Conservation (phyloP, 2,888 invertebrate species). For the Drosophila dives region DNA sequence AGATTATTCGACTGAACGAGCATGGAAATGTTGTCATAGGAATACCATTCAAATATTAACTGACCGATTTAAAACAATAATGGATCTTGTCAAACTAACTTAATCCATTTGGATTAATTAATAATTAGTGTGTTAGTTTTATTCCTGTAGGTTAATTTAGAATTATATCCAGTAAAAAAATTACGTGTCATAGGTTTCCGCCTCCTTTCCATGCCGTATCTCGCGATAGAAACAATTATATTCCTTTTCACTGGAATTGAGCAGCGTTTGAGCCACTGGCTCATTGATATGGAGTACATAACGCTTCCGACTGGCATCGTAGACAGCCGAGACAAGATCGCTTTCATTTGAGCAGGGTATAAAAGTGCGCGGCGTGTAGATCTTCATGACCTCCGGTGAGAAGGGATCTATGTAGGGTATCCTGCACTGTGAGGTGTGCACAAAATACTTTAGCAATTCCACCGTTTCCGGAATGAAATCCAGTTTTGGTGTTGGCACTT, state of each 20-base stretch:
- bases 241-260: constrained; percentile 29
- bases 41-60: background rate
- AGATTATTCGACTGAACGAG: too few relatives aligned
- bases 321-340: constrained; percentile 49
- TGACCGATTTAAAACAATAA: background rate
- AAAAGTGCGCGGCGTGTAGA: constrained; percentile 42
- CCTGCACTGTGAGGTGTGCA: constrained; percentile 86
- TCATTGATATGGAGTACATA: constrained; percentile 59
- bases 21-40: too few relatives aligned
- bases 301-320: constrained; percentile 31
- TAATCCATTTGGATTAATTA: background rate
- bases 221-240: constrained; percentile 78
- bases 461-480: background rate
- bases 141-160: background rate
- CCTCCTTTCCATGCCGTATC: constrained; percentile 50
- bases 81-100: background rate
- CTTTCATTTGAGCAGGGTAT: constrained; percentile 54
- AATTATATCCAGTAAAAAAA: background rate
- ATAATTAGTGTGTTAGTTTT: too few relatives aligned
- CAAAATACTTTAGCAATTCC: constrained; percentile 42
- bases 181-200: constrained; percentile 55
- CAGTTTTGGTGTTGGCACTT: background rate
- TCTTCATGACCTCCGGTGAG: constrained; percentile 84
- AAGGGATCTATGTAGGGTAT: constrained; percentile 88
- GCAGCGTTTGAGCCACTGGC: constrained; percentile 43